Base-by-base conservation (phyloP, 2,888 invertebrate species). In the Cerceris rybyensis region DNA sequence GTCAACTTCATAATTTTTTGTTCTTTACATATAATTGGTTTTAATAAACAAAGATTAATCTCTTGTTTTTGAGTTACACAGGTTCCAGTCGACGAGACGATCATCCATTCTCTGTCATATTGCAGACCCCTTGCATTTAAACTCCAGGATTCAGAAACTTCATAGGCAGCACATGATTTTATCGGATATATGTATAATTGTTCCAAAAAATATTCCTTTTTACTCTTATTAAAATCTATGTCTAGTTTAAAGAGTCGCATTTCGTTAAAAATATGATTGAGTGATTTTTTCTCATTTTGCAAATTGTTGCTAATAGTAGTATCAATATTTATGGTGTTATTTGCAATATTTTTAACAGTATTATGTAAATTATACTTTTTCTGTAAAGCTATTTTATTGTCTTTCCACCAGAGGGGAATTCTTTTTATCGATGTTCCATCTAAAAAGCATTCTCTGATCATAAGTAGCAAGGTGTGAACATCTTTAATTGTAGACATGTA, bases 91-190 rank as follows among this genome's bases (percentile, higher is more conserved):
- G 95, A 94, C 87, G 96, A 96, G 7, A 98, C 94, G 76, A 99
- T 96, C 97, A 98, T 98, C 98, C 98, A 99, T 89, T 96, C 95
- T 83, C 99, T 94, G 92, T 99, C 99, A 91, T 96, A 98, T 88
- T 96, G 94, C 46, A 99, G 94, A 0, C 99, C 99, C 87, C 95
- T 95, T 0, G 92, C 87, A 11, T 95, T 96, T 69, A 98, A 92
- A 74, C 94, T 93, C 98, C 98, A 98, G 7, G 93, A 91, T 9
- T 92, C 88, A 46, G 89, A 88, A 41, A 96, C 94, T 93, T 96
- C 94, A 88, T 96, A 96, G 7, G 96, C 95, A 0, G 95, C 97
- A 92, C 98, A 98, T 0, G 98, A 98, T 93, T 98, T 98, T 7
- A 98, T 94, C 0, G 98, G 98, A 91, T 97, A 98, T 60, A 98